Evolutionary conservation across 2,113 vertebrate genomes (phyloP), one percentile per base, ranked within the genome.

Genomic region (Cepphus grylle): DNA sequence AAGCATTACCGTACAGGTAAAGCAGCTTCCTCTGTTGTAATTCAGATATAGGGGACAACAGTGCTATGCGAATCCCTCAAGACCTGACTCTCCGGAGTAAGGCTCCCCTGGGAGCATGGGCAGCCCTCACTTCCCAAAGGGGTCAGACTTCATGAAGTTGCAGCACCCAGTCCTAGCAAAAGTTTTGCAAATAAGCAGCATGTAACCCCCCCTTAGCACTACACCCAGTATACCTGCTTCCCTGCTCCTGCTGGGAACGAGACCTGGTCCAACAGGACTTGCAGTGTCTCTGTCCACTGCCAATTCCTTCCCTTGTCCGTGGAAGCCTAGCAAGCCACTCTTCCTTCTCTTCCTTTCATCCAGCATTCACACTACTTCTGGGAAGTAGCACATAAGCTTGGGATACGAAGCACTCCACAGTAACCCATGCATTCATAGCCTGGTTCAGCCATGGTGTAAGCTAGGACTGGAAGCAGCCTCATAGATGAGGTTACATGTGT

Each of bases 201-300:
- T 0, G 0, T 53, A 61, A 45, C 8, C 21, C 10, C 10, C 7
- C 20, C 15, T 23, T 19, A 58, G 56, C 43, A 58, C 25, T 2
- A 45, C 16, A 56, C 19, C 19, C 50, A 40, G 40, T 23, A 1
- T 5, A 20, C 12, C 50, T 47, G 22, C 32, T 45, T 26, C 40
- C 20, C 69, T 32, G 42, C 18, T 71, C 30, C 72, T 67, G 21
- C 88, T 34, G 34, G 32, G 56, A 74, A 62, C 0, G 1, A 76
- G 36, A 58, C 55, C 45, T 34, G 25, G 13, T 38, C 34, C 3
- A 0, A 63, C n/a, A 65, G 59, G 53, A 69, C 43, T n/a, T 45
- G 6, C 5, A 53, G 32, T 18, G 17, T 59, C 47, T 85, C 69
- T 50, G 25, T 21, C 32, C 49, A 59, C 38, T 81, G 65, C 32